Evolutionary conservation across 2,888 invertebrate genomes (phyloP).

Genomic region (Byasa hedistus): DNA sequence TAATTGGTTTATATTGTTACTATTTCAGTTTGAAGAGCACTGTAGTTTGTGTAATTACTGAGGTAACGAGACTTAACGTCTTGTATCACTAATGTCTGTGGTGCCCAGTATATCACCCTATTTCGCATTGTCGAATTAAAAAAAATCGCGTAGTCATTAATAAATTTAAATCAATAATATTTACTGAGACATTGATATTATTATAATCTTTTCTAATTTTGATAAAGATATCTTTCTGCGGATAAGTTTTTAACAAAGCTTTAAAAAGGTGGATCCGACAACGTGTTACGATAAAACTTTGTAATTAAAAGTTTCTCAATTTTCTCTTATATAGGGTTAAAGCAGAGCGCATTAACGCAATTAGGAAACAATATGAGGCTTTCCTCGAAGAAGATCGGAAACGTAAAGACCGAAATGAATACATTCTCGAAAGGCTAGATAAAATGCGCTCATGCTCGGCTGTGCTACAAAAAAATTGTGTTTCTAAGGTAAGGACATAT

Average conservation of each 20-base stretch:
- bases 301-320: background rate
- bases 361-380: conserved; percentile 69
- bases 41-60: too few relatives aligned
- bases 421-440: conserved; percentile 66
- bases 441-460: conserved; percentile 60
- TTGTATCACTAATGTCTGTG: too few relatives aligned
- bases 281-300: background rate
- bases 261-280: background rate
- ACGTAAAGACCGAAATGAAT: conserved; percentile 69
- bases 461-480: conserved; percentile 45
- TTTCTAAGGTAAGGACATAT: conserved; percentile 42
- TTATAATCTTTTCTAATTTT: too few relatives aligned
- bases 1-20: too few relatives aligned
- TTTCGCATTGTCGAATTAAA: too few relatives aligned
- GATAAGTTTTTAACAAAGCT: background rate
- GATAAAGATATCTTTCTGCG: too few relatives aligned
- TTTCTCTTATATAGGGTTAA: conserved; percentile 51
- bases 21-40: too few relatives aligned
- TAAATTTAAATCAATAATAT: too few relatives aligned
- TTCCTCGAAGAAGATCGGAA: conserved; percentile 72
- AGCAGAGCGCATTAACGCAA: conserved; percentile 60
- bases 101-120: too few relatives aligned
- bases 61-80: too few relatives aligned
- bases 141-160: too few relatives aligned
- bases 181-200: too few relatives aligned